A percentile compares a stretch with the other conserved stretches of the same genome.
Conservation (phyloP, 1,140 invertebrate genomes). For the Eueides isabella region DNA sequence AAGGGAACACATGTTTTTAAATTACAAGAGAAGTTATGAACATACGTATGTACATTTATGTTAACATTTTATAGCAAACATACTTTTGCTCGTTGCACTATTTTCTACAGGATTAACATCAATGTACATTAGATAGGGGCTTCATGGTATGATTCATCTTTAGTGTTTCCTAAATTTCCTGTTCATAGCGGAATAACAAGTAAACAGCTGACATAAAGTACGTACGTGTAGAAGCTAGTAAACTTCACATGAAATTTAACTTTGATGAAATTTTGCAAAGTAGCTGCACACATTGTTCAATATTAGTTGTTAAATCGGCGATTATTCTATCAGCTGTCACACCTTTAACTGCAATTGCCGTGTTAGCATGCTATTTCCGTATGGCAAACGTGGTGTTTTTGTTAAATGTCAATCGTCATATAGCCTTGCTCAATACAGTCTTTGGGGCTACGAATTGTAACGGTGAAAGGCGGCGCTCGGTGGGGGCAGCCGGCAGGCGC, state of each 20-base stretch:
- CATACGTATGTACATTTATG: no score
- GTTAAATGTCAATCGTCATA: conserved; percentile 77
- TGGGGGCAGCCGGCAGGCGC: conserved; percentile 56
- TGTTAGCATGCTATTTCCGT: conserved; percentile 61
- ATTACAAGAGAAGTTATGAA: no score
- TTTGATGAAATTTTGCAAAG: neutral
- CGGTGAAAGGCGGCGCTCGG: conserved; percentile 71
- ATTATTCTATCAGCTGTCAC: neutral
- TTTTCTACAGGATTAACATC: no score
- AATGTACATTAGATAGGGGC: no score
- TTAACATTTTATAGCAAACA: no score
- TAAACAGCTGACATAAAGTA: no score
- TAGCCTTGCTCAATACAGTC: conserved; percentile 75
- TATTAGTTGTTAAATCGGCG: neutral
- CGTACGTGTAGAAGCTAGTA: neutral
- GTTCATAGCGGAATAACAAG: no score
- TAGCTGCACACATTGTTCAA: neutral
- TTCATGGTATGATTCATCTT: no score
- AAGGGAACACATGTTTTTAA: no score
- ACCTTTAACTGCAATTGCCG: neutral
- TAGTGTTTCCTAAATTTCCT: no score
- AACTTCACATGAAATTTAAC: neutral
- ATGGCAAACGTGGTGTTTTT: conserved; percentile 61
- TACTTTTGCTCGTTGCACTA: no score
- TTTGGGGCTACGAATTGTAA: conserved; percentile 76